Base-by-base conservation (phyloP, 2,797 vertebrate genomes). In the Gymnothorax reevesii region DNA sequence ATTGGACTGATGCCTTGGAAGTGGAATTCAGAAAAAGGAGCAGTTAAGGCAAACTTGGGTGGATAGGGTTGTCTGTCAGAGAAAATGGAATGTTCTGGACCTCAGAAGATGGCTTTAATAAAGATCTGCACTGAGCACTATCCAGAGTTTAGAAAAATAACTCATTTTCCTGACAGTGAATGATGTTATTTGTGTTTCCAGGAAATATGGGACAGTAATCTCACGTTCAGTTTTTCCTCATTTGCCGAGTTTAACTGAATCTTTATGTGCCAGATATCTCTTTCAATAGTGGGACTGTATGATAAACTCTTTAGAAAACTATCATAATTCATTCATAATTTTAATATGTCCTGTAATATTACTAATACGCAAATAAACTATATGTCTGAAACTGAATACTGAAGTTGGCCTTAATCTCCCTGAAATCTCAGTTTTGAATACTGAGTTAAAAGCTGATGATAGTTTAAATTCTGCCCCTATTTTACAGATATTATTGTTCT, bases 281-380 rank as follows among this genome's bases (percentile, higher is more conserved):
- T 33, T 75, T 33, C 71, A 75, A 75, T 33, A 71, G 69, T 71
- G 12, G 33, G 33, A 71, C 69, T 71, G 33, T 25, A 25, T 71
- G n/a, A 71, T 71, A 71, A 4, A 71, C 25, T 71, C 69, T 27
- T 27, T 27, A 27, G 69, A 71, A 33, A 71, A 42, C 33, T 71
- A 27, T 71, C 69, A 71, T 25, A 8, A 9, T 71, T 8, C 2
- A 25, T 27, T 25, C 33, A 71, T 71, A 27, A 71, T 27, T 25
- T 57, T 4, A 42, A 42, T 59, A 42, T 8, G 59, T 88, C 7
- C 90, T 92, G 94, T 94, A 93, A 94, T 93, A 91, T 94, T 91
- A 93, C 93, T 93, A 60, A 60, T 94, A 93, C 92, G n/a, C n/a
- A n/a, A n/a, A n/a, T n/a, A n/a, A n/a, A 92, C 94, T 93, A 93